phyloP scores from a whole-genome alignment of 23 tunicate genomes.

The Diplosoma virens region DNA sequence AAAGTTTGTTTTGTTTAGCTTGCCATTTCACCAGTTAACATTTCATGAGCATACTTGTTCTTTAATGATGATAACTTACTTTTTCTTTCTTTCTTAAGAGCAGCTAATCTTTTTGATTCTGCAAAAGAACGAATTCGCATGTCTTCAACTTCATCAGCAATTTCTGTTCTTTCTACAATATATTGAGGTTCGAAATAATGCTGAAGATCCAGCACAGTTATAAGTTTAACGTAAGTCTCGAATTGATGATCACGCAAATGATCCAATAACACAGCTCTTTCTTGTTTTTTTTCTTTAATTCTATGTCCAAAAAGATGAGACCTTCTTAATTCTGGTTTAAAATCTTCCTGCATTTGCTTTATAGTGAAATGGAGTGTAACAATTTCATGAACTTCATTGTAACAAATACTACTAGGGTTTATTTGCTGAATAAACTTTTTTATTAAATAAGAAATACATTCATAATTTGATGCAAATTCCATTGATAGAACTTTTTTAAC shows the following conservation, averaged over 20 bases:
- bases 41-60: constrained; percentile 1
- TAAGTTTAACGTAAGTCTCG: constrained; percentile 24
- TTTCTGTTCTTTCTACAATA: not conserved
- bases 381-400: not conserved
- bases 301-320: not conserved
- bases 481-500: constrained; percentile 7
- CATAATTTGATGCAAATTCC: too few species aligned
- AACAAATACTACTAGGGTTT: too few species aligned
- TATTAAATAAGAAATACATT: too few species aligned
- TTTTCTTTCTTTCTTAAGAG: not conserved
- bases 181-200: constrained; percentile 20
- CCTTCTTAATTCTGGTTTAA: not conserved
- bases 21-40: not conserved
- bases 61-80: not conserved
- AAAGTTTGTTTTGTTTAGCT: not conserved
- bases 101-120: not conserved
- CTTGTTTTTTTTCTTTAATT: not conserved
- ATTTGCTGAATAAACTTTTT: too few species aligned
- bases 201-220: constrained; percentile 6
- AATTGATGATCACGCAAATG: constrained; percentile 6
- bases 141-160: constrained; percentile 25
- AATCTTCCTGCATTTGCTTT: constrained; percentile 4
- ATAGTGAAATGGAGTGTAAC: not conserved
- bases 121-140: constrained; percentile 53
- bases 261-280: constrained; percentile 2